Percentiles rank a stretch among this genome's conserved stretches.
Conservation (phyloP, 2,113 vertebrate species). For the Corapipo altera region DNA sequence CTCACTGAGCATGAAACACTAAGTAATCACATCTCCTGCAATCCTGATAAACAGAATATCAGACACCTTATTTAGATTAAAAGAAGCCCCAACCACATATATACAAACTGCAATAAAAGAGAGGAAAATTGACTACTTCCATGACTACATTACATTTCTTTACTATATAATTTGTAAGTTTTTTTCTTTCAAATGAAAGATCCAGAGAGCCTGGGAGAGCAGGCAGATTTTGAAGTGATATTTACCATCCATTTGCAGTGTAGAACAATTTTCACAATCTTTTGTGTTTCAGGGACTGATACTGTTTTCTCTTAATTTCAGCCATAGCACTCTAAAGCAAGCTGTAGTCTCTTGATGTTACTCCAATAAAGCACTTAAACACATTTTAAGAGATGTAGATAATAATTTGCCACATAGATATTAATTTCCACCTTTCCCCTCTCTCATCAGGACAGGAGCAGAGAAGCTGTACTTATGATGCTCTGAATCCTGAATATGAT, state of each 20-base stretch:
- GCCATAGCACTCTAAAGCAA: neutral
- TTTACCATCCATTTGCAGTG: neutral
- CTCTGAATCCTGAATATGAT: neutral
- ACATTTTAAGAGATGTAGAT: neutral
- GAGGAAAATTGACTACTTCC: neutral
- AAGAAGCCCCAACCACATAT: neutral
- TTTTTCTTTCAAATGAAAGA: neutral
- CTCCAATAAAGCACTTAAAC: neutral
- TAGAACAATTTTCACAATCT: neutral
- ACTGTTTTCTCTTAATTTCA: neutral
- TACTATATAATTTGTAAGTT: neutral
- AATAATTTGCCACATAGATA: neutral
- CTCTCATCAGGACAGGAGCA: neutral
- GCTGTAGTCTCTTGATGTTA: neutral
- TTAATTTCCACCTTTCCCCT: neutral
- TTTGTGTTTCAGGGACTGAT: neutral
- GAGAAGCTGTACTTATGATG: neutral
- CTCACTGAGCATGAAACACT: neutral
- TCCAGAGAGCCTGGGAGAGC: rapidly evolving
- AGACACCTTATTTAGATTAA: neutral
- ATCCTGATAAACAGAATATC: neutral
- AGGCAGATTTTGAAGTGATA: neutral
- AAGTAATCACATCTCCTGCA: neutral
- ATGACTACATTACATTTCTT: neutral
- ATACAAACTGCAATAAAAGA: neutral